These are phyloP conservation scores for Galerucella pusilla DNA, from an alignment of 2,888 invertebrate species.

Conservation along the genomic window DNA sequence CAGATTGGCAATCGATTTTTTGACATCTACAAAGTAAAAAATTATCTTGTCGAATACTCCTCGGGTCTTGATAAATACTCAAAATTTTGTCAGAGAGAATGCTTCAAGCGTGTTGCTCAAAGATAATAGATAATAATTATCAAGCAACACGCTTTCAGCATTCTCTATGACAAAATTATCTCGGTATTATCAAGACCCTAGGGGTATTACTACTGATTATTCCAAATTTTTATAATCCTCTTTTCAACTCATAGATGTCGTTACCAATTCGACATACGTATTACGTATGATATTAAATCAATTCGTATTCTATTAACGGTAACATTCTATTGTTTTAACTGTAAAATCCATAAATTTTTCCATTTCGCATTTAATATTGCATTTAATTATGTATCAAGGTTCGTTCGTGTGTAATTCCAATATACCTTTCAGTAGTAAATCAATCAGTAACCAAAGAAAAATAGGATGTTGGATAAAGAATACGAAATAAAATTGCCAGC, in stretches of 20 bases:
- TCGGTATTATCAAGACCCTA: too few species aligned
- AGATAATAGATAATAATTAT: too few species aligned
- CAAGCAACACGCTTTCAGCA: too few species aligned
- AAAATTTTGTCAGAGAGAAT: too few species aligned
- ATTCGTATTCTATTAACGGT: background rate
- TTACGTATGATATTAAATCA: background rate
- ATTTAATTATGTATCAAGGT: background rate
- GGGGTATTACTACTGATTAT: too few species aligned
- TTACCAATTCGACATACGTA: background rate
- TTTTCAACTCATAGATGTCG: background rate
- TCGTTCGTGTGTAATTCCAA: background rate
- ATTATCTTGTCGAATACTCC: too few species aligned
- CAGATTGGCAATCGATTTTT: too few species aligned
- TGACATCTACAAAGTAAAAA: too few species aligned
- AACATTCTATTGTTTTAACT: slow-evolving; percentile 4
- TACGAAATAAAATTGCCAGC: background rate
- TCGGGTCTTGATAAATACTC: too few species aligned
- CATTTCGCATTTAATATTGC: background rate
- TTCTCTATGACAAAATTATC: too few species aligned
- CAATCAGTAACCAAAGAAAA: slow-evolving; percentile 1
- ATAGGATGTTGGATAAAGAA: background rate
- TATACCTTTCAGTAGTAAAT: slow-evolving; percentile 1
- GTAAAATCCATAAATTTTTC: background rate
- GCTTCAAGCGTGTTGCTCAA: too few species aligned
- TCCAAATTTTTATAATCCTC: too few species aligned